These are phyloP conservation scores for Acanthisitta chloris DNA, from an alignment of 2,113 vertebrate species.

Conservation along the genomic window DNA sequence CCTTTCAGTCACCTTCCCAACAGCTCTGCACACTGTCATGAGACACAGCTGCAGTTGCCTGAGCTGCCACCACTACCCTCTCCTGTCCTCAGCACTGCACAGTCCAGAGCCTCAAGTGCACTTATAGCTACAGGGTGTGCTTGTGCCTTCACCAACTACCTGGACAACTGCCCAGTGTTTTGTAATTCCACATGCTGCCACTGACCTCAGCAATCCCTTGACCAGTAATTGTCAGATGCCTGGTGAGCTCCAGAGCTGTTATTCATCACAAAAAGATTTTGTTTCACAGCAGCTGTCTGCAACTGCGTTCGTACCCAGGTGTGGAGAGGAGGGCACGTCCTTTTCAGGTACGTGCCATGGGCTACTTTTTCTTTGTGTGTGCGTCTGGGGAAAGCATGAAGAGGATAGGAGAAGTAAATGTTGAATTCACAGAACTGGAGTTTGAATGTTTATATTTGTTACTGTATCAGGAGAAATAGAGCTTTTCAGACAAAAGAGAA, in stretches of 20 bases:
- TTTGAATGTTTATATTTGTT: neutral
- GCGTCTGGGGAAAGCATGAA: neutral
- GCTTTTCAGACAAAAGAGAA: neutral
- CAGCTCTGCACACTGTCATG: neutral
- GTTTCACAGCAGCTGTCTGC: neutral
- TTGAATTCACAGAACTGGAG: neutral
- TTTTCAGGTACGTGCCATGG: neutral
- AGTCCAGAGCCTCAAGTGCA: neutral
- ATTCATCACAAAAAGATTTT: neutral
- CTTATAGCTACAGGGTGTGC: neutral
- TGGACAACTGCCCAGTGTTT: neutral
- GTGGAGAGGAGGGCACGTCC: neutral
- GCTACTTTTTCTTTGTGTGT: neutral
- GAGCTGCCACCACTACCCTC: neutral
- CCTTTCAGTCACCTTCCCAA: neutral
- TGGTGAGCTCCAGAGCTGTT: neutral
- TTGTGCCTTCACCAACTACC: neutral
- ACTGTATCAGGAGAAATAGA: neutral
- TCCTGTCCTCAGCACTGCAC: neutral
- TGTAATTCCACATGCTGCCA: neutral
- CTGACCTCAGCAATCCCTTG: constrained; percentile 24
- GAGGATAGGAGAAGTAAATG: neutral
- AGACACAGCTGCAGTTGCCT: neutral
- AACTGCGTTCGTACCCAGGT: accelerated
- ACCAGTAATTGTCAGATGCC: neutral